These are phyloP conservation scores for Oreotrochilus melanogaster DNA, from an alignment of 2,113 vertebrate genomes.

Conservation along the genomic window DNA sequence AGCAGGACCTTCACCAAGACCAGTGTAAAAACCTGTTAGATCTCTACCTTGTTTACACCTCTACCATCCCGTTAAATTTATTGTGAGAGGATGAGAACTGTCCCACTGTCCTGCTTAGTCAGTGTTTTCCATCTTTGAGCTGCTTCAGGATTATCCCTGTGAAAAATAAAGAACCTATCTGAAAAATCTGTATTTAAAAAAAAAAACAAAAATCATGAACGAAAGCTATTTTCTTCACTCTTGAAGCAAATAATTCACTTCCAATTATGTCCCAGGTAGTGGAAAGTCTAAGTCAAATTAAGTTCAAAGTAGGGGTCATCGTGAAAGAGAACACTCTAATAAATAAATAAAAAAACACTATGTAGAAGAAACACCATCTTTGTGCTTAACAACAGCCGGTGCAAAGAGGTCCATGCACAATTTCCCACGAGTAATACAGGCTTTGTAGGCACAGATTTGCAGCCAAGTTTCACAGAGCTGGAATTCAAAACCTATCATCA, in stretches of 20 bases:
- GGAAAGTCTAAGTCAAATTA: background rate
- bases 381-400: background rate
- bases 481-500: background rate
- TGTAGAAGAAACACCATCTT: background rate
- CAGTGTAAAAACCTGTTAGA: background rate
- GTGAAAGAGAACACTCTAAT: background rate
- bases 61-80: background rate
- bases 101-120: background rate
- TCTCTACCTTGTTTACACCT: background rate
- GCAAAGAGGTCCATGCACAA: background rate
- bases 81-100: background rate
- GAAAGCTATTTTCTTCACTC: background rate
- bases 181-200: background rate
- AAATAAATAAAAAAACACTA: background rate
- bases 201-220: background rate
- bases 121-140: background rate
- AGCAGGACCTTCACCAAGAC: background rate
- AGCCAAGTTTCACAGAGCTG: background rate
- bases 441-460: background rate
- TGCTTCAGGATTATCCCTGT: background rate
- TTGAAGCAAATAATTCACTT: conserved; percentile 21
- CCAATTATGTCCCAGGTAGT: background rate
- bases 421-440: background rate
- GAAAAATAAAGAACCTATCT: background rate
- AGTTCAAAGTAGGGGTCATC: background rate